Evolutionary conservation across 2,888 invertebrate genomes (phyloP).

Genomic region (Tanypteryx hageni): DNA sequence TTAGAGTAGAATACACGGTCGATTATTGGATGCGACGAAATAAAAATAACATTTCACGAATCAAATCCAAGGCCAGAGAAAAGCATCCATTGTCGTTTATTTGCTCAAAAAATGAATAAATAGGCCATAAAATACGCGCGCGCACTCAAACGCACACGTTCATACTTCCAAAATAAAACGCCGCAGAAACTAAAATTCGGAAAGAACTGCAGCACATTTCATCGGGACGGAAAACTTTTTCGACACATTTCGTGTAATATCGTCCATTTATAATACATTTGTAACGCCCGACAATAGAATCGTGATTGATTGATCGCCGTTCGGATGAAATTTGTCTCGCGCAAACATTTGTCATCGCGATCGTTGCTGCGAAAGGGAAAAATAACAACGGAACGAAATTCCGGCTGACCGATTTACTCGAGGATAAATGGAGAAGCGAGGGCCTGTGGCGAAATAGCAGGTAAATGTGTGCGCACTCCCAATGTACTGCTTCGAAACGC

Average conservation of each 20-base stretch:
- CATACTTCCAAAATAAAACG: not conserved
- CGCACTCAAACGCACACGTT: not conserved
- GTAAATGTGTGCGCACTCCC: not conserved
- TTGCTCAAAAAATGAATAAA: not conserved
- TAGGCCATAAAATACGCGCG: not conserved
- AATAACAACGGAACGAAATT: not conserved
- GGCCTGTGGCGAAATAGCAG: not conserved
- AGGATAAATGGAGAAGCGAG: not conserved
- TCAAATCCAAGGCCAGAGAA: not conserved
- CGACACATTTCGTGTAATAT: not conserved
- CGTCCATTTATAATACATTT: slow-evolving; percentile 36
- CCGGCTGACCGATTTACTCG: not conserved
- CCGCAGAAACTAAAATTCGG: not conserved
- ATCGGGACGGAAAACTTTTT: not conserved
- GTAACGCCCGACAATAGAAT: not conserved
- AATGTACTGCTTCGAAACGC: not conserved
- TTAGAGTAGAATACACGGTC: not conserved
- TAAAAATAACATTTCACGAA: not conserved
- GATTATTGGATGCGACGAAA: not conserved
- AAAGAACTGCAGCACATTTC: not conserved
- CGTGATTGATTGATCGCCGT: slow-evolving; percentile 31
- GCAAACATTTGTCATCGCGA: slow-evolving; percentile 21
- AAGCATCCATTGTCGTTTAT: slow-evolving; percentile 15
- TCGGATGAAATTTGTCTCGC: slow-evolving; percentile 31
- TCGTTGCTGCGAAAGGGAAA: slow-evolving; percentile 17